Percentiles rank a stretch among this genome's conserved stretches.
These are phyloP conservation scores for Rhizoglyphus robini DNA, from an alignment of 1,140 invertebrate genomes.

Conservation along the genomic window DNA sequence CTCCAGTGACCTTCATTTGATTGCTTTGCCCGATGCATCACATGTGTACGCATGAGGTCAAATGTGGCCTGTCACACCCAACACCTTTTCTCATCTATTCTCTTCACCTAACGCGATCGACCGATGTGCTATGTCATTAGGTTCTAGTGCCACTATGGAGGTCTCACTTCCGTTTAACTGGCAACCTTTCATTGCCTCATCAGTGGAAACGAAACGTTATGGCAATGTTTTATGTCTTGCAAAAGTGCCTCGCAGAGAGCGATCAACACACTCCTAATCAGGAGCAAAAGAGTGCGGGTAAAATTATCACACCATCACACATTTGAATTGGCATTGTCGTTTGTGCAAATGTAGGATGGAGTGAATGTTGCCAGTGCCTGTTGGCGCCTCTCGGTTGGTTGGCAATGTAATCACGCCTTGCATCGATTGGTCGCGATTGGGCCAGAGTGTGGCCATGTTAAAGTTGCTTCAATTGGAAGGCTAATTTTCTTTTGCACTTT, in stretches of 20 bases:
- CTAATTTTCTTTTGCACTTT: too few species aligned
- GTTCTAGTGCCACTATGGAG: not conserved
- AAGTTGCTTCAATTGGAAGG: too few species aligned
- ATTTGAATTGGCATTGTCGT: not conserved
- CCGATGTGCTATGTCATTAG: not conserved
- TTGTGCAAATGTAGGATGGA: constrained; percentile 8
- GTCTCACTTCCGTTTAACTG: too few species aligned
- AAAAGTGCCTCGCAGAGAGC: not conserved
- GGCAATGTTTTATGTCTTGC: not conserved
- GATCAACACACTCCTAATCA: not conserved
- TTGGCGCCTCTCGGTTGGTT: not conserved
- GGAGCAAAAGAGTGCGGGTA: not conserved
- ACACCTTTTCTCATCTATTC: not conserved
- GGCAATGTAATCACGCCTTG: not conserved
- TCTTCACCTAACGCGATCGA: not conserved
- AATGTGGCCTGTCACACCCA: not conserved
- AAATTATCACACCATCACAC: not conserved
- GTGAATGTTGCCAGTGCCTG: not conserved
- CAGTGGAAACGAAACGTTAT: not conserved
- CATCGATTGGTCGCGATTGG: too few species aligned
- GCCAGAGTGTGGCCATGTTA: too few species aligned
- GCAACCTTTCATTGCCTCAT: too few species aligned
- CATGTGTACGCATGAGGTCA: not conserved
- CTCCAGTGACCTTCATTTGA: not conserved
- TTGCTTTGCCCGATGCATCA: not conserved